These are phyloP conservation scores for Phrynosoma platyrhinos DNA, from an alignment of 2,113 vertebrate genomes.

Conservation along the genomic window DNA sequence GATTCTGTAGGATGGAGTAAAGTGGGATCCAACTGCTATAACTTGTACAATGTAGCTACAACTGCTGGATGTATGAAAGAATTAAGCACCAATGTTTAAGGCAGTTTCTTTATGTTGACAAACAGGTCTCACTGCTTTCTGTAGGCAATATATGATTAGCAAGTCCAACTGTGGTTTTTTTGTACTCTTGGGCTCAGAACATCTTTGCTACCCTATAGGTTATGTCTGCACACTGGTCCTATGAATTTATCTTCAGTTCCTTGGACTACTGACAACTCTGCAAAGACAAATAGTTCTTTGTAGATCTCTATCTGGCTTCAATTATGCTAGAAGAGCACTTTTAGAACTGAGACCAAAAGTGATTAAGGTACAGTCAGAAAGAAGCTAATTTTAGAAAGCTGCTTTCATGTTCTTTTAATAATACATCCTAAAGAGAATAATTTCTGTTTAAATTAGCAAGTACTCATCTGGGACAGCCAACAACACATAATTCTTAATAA, in stretches of 20 bases:
- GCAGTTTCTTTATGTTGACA: neutral
- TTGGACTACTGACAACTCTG: neutral
- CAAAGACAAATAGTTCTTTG: neutral
- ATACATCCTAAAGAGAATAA: constrained; percentile 9
- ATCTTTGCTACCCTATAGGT: neutral
- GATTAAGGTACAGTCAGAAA: constrained; percentile 32
- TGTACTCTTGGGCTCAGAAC: neutral
- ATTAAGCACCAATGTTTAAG: no score
- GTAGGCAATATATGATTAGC: neutral
- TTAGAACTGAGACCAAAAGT: neutral
- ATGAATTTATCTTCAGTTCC: neutral
- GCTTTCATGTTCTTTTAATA: constrained; percentile 35
- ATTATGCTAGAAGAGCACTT: neutral
- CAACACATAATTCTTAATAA: constrained; percentile 5
- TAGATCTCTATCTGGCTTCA: neutral
- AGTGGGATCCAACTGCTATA: no score
- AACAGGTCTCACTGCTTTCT: neutral
- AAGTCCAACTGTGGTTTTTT: neutral
- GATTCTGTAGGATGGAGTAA: no score
- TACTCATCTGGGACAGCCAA: neutral
- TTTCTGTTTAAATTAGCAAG: constrained; percentile 27
- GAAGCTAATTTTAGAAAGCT: constrained; percentile 26
- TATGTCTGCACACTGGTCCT: no score
- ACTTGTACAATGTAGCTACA: no score
- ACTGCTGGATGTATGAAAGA: no score